Evolutionary conservation across 2,888 invertebrate species (phyloP), one percentile per base, ranked within the genome.

Genomic region (Mesorhabditis spiculigera): DNA sequence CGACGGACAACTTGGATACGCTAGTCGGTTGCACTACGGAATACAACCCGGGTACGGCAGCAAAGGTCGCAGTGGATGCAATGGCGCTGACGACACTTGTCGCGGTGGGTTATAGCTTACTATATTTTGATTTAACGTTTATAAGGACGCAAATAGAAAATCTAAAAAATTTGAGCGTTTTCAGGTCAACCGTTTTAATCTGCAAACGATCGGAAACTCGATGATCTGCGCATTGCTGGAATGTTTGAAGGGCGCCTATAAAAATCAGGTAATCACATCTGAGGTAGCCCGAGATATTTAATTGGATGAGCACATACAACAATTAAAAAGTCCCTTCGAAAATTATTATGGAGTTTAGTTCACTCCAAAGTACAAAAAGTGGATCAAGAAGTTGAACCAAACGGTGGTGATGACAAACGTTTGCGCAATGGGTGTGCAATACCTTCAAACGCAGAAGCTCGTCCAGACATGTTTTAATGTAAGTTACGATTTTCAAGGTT

Each of bases 121-220:
- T 10, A 13, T 50, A 50, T 13, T 10, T 28, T 28, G 28, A 28
- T 28, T 28, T 28, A 28, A 28, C 28, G 28, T 1, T 28, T 28
- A 28, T 28, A 28, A 28, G 28, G 28, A 28, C 28, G 28, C 3
- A 28, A 28, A 28, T 28, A 28, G 28, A 28, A 28, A 28, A 28
- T 3, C 28, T 28, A 28, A 3, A 28, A 28, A 28, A 28, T 28
- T 28, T 28, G 28, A 28, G 28, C 28, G 28, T 28, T 50, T 3
- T 50, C 58, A 50, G 58, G n/a, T n/a, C 58, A 50, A n/a, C 58
- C 10, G 58, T n/a, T 50, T 50, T n/a, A 50, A 50, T n/a, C 58
- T 50, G 58, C 58, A 50, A 50, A 50, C 58, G n/a, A 50, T 50
- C 58, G 58, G 10, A 1, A n/a, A 50, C n/a, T 10, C 10, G 10